Base-by-base conservation (phyloP, 2,888 invertebrate species). In the Cheilosia scutellata region DNA sequence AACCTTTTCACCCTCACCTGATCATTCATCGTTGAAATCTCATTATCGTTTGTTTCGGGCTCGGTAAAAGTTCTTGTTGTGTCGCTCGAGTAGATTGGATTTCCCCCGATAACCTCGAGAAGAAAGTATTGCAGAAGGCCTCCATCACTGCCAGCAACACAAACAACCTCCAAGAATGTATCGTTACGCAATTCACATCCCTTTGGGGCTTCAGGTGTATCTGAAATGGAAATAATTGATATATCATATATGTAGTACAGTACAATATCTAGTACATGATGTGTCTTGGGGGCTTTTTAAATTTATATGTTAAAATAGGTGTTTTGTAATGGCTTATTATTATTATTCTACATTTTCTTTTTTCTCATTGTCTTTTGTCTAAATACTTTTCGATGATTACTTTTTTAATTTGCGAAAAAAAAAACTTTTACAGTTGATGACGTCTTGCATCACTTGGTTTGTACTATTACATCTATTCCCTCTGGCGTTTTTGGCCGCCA, bases 91-190 rank as follows among this genome's bases (percentile, higher is more conserved):
- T 92, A 92, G 9, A 92, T 89, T 58, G 92, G 90, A 93, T 95
- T 94, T 90, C 92, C 92, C 51, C 95, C 95, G 90, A 95, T 93
- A 88, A 96, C 96, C 93, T 97, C 97, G 88, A 97, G 93, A 72
- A 97, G 94, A 92, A 97, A 97, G 93, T 95, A 95, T 91, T 97
- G 97, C 33, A 95, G 94, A 58, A 96, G 93, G 13, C 97, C 97
- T 5, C 97, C 97, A 90, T 96, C 96, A 90, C 95, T 95, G 55
- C 97, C 96, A 0, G 97, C 95, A 87, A 95, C 93, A 92, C 97
- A 97, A 88, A 94, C 95, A 87, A 96, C 95, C 90, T 95, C 95
- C 60, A 96, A 91, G 31, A 91, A 89, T 72, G 94, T 95, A 89
- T 95, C 95, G 91, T 96, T 96, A 86, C 94, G 93, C 88, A 97